Evolutionary conservation across 2,797 vertebrate species (phyloP).

Genomic region (Antennarius maculatus): DNA sequence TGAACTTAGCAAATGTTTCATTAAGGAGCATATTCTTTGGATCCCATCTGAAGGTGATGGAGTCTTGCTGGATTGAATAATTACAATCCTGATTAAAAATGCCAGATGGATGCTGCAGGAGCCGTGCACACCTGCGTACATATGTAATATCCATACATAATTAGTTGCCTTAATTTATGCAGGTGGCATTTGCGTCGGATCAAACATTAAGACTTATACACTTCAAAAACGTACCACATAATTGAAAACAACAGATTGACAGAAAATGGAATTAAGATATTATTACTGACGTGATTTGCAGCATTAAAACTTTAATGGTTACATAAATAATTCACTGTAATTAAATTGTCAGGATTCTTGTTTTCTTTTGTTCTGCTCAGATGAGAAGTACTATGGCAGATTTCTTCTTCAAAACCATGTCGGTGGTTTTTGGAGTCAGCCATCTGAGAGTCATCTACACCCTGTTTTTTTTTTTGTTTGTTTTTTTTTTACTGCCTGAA

Average conservation of each 20-base stretch:
- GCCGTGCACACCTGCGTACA: constrained; percentile 37
- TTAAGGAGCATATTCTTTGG: neutral
- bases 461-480: constrained; percentile 9
- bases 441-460: constrained; percentile 40
- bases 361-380: constrained; percentile 30
- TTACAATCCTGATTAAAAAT: constrained; percentile 41
- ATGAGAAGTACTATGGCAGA: constrained; percentile 29
- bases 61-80: constrained; percentile 18
- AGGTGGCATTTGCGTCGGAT: constrained; percentile 21
- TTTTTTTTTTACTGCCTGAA: constrained; percentile 57
- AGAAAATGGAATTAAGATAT: constrained; percentile 22
- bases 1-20: constrained; percentile 16
- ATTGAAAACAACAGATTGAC: neutral
- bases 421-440: constrained; percentile 50
- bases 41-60: constrained; percentile 5
- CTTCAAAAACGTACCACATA: neutral
- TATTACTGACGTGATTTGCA: constrained; percentile 15
- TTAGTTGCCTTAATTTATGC: constrained; percentile 22
- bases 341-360: constrained; percentile 45
- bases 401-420: constrained; percentile 53
- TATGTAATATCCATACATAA: constrained; percentile 14
- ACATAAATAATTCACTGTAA: constrained; percentile 39
- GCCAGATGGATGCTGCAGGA: constrained; percentile 39
- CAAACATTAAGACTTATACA: constrained; percentile 4
- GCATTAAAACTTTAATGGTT: constrained; percentile 21